Evolutionary conservation across 2,113 vertebrate genomes (phyloP), one percentile per base, ranked within the genome.

Genomic region (Dascyllus trimaculatus): DNA sequence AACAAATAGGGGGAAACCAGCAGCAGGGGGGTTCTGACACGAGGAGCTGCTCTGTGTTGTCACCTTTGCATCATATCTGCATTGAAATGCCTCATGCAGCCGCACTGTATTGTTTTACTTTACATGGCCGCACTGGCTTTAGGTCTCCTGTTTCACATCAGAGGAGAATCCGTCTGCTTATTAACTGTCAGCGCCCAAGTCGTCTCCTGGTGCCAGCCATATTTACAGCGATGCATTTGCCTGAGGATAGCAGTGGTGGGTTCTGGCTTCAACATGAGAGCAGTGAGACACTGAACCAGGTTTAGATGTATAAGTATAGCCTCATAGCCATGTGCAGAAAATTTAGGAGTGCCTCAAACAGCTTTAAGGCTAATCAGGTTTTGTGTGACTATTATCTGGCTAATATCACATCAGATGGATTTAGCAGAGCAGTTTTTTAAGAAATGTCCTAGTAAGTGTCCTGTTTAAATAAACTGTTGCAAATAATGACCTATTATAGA

Each of bases 31-130:
- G 6, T 1, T 64, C 22, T 65, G 71, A 84, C 75, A 71, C n/a
- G 46, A 74, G 66, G 53, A 78, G 65, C 71, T 57, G 68, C 32
- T 65, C 83, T 22, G 58, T n/a, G 71, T 77, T 78, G 83, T 91
- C 78, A 82, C 70, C 78, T 80, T 69, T 62, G 78, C 65, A 85
- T 80, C 73, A 73, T 61, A 81, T 89, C 84, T 86, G 78, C 66
- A 85, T 89, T 86, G 13, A 79, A 80, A 85, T 79, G 48, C 22
- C 60, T 75, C 54, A n/a, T 17, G 19, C 77, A 52, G 53, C 29
- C 32, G 29, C 45, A 43, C n/a, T 51, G 68, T 25, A 40, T 71
- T 57, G 52, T 79, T 76, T 71, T 25, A 61, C 52, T 80, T 15
- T 8, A 19, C 70, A 54, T 43, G 56, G 43, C 43, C 56, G 25